Evolutionary conservation across 2,888 invertebrate species (phyloP), one percentile per base, ranked within the genome.

Genomic region (Drosophila tripunctata): DNA sequence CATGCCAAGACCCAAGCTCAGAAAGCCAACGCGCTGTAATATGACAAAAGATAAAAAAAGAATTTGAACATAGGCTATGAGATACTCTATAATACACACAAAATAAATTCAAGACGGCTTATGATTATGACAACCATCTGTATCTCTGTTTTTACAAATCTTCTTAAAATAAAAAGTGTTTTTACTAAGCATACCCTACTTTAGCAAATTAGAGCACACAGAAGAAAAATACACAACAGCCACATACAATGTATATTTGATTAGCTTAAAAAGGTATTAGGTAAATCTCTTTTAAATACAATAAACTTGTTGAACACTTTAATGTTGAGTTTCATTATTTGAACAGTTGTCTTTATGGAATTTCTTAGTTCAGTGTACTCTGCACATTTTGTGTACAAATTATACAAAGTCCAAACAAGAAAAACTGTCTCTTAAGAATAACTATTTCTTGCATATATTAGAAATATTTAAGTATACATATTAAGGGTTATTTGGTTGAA

Each of bases 1-100:
- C 92, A 96, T 94, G 30, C 96, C 96, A 14, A 94, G 90, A 1
- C 94, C 86, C 62, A 96, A 92, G 69, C 95, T 94, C 63, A 94
- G 93, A 33, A 96, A 92, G 2, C 96, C 96, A 61, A 94, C 93
- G 78, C 93, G 93, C 76, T 95, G 93, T 5, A 24, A 22, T 7
- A n/a, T n/a, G 24, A 31, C 7, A 30, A 2, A 2, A 27, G 15
- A 33, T 8, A 6, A 2, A 6, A 24, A 30, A 51, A 10, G 3
- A 12, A 19, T n/a, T 41, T 27, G n/a, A 5, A 1, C 7, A 10
- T 4, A 15, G 8, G 6, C n/a, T 7, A 0, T 0, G 0, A 22
- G 5, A 64, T 48, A 55, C 43, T 8, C 43, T 43, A 17, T 8
- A n/a, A 12, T 27, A 24, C 5, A 24, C n/a, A n/a, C n/a, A n/a